Evolutionary conservation across 2,113 vertebrate genomes (phyloP), one percentile per base, ranked within the genome.

Genomic region (Chloebia gouldiae): DNA sequence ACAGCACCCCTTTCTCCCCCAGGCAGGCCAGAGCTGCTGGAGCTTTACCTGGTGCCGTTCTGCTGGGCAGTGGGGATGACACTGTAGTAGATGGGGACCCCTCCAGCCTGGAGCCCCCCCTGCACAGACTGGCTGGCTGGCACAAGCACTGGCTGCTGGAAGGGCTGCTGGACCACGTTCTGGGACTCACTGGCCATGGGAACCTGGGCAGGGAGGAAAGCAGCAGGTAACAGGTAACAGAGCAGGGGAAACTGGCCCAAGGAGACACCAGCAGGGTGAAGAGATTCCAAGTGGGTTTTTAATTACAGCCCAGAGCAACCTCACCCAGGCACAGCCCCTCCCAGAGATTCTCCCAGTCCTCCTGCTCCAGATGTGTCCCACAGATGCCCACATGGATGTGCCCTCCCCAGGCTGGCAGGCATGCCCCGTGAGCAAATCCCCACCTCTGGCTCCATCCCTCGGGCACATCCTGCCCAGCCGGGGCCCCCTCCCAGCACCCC

Each of bases 11-110:
- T 16, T 66, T 19, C 21, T 64, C 39, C 60, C 73, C 51, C 15
- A 1, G 37, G 39, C 31, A 59, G n/a, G 47, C 10, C 27, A 16
- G 42, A 30, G 35, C 31, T 1, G 7, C 6, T 8, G 23, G 5
- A 49, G 69, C 65, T 92, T 95, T 81, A 99, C 99, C 99, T 99
- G 96, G 99, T 98, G 98, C 99, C 99, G 1, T 99, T 99, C 98
- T 99, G 99, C 95, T 99, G 99, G 96, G 99, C 98, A 17, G 99
- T 97, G 42, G 99, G 99, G 95, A 99, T 99, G 97, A 99, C 98
- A 64, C 99, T 99, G 97, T 99, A 99, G 97, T 99, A 99, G 75
- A 99, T 99, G 21, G 99, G 99, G 73, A 99, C 98, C 17, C 98
- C 98, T 20, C 98, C 97, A 20, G 98, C 90, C 66, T 98, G 98